Percentiles rank a stretch among this genome's conserved stretches.
phyloP scores from a whole-genome alignment of 2,113 vertebrate species.

The Hippoglossus stenolepis region DNA sequence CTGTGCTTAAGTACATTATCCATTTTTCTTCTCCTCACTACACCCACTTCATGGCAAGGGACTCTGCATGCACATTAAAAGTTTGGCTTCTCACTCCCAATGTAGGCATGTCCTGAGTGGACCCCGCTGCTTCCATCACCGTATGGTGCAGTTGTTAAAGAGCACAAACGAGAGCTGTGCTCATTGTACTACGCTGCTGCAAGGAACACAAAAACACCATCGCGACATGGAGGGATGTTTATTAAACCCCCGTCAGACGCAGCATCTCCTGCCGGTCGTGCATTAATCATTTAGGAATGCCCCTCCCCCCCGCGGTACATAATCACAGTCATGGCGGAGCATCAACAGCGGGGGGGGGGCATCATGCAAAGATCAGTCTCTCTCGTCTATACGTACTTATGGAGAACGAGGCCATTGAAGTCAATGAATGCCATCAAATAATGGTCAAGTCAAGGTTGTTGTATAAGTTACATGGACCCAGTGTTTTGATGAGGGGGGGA shows the following conservation, averaged over 20 bases:
- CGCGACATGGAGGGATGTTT: constrained; percentile 60
- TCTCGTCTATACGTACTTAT: not conserved
- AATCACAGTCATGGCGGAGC: constrained; percentile 17
- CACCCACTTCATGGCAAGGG: constrained; percentile 22
- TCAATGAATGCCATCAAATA: constrained; percentile 15
- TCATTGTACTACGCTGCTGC: constrained; percentile 49
- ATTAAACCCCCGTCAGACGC: constrained; percentile 55
- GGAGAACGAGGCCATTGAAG: constrained; percentile 12
- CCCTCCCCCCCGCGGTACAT: constrained; percentile 10
- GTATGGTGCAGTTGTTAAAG: constrained; percentile 60
- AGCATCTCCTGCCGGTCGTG: constrained; percentile 51
- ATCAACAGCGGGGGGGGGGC: constrained; percentile 23
- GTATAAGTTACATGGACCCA: constrained; percentile 1
- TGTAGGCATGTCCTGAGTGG: constrained; percentile 40
- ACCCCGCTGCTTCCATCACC: constrained; percentile 35
- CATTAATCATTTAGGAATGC: constrained; percentile 53
- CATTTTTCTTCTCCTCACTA: constrained; percentile 10
- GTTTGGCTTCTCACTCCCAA: constrained; percentile 56
- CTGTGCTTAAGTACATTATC: not conserved
- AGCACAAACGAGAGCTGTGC: constrained; percentile 43
- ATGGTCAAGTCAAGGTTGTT: constrained; percentile 46
- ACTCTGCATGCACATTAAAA: constrained; percentile 47
- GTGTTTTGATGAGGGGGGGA: constrained; percentile 15
- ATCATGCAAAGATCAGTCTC: constrained; percentile 14
- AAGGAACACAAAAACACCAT: too few relatives aligned